Conservation (phyloP, 2,797 vertebrate species). For the Coccyzus lansbergi region DNA sequence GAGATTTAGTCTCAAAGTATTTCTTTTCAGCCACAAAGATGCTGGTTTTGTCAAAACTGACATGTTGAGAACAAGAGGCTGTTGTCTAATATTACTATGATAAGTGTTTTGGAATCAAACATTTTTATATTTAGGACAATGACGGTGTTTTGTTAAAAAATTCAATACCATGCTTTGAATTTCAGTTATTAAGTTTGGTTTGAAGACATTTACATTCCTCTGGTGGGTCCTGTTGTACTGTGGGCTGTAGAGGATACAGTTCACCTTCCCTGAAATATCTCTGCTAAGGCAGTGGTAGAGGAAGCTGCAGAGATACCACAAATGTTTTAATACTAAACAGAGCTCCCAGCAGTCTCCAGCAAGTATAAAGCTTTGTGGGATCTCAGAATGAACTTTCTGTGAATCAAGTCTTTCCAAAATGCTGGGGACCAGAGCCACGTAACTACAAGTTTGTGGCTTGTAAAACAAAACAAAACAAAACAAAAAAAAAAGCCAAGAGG, state of each 20-base stretch:
- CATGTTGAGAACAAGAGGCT: conserved; percentile 33
- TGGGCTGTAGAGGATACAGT: neutral
- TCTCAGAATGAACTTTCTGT: neutral
- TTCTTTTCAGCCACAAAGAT: conserved; percentile 46
- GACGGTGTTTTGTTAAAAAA: neutral
- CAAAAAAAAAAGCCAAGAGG: too few species aligned
- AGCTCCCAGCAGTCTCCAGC: neutral
- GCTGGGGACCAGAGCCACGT: neutral
- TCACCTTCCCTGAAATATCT: neutral
- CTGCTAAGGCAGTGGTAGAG: neutral
- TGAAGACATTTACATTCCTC: neutral
- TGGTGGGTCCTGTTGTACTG: neutral
- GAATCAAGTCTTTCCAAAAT: neutral
- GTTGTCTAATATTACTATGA: conserved; percentile 39
- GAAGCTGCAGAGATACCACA: accelerated
- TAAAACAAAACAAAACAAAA: neutral
- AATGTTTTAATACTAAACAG: neutral
- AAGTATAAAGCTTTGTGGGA: neutral
- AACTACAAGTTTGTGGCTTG: neutral
- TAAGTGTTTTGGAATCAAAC: conserved; percentile 40
- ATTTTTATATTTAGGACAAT: conserved; percentile 25
- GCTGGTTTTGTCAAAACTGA: conserved; percentile 34
- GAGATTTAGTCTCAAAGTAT: conserved; percentile 48
- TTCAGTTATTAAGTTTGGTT: neutral
- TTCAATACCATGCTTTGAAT: neutral